Evolutionary conservation across 2,888 invertebrate species (phyloP).

Genomic region (Odontocolon sp.): DNA sequence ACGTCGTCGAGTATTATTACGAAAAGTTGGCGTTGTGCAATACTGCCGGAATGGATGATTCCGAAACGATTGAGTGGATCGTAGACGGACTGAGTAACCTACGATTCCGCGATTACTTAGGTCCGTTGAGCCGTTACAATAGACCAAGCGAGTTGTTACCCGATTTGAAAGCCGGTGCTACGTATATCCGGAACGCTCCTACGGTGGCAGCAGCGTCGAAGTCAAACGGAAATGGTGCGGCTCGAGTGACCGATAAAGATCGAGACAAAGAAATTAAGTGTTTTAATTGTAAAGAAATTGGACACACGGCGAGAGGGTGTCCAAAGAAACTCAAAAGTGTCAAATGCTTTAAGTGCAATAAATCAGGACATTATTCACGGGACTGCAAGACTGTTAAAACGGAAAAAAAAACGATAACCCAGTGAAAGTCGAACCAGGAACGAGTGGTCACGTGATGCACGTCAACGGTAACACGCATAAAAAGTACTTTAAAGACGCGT

Average conservation of each 20-base stretch:
- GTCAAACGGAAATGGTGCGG: background rate
- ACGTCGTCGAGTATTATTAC: constrained; percentile 63
- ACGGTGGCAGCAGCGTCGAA: background rate
- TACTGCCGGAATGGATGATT: constrained; percentile 57
- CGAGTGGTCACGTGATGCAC: background rate
- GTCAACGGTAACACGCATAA: background rate
- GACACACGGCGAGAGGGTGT: constrained; percentile 32
- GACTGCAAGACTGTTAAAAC: constrained; percentile 9
- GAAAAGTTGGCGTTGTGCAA: constrained; percentile 64
- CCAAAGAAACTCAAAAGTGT: no score
- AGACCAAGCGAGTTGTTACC: constrained; percentile 54
- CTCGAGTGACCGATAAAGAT: background rate
- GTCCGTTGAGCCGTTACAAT: constrained; percentile 60
- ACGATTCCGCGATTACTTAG: constrained; percentile 56
- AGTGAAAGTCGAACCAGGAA: background rate
- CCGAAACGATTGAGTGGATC: constrained; percentile 63
- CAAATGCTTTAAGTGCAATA: constrained; percentile 1
- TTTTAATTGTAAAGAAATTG: constrained; percentile 29
- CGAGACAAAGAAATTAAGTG: constrained; percentile 7
- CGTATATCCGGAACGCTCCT: constrained; percentile 2
- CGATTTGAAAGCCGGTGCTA: constrained; percentile 57
- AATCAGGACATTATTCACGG: constrained; percentile 24
- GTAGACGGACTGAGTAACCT: constrained; percentile 56
- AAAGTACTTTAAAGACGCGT: background rate
- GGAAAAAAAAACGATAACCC: background rate